phyloP scores from a whole-genome alignment of 2,888 invertebrate species.

The Graphium colonna region DNA sequence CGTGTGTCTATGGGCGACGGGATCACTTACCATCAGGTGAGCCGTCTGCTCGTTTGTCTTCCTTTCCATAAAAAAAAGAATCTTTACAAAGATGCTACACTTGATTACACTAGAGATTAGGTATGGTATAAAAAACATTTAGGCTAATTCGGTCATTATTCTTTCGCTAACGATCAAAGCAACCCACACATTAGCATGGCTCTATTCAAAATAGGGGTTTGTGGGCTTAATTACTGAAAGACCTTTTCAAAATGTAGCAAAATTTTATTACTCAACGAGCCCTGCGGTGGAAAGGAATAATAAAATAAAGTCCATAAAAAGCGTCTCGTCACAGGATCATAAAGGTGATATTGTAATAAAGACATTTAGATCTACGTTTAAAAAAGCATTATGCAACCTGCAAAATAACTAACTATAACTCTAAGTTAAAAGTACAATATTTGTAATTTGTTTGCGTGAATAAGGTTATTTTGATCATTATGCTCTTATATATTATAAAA shows the following conservation, averaged over 20 bases:
- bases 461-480: no score
- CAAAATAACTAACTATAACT: no score
- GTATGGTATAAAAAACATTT: not conserved
- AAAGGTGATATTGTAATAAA: not conserved
- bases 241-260: conserved; percentile 1
- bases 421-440: no score
- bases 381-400: no score
- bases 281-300: conserved; percentile 4
- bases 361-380: not conserved
- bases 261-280: conserved; percentile 7
- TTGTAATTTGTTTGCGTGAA: no score
- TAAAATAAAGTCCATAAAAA: conserved; percentile 4
- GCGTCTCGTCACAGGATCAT: not conserved
- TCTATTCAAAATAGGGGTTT: not conserved
- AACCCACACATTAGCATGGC: not conserved
- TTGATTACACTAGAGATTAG: no score
- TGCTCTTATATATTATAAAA: no score
- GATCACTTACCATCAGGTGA: no score
- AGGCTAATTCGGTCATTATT: not conserved
- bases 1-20: not conserved
- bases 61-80: no score
- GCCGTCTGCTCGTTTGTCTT: no score
- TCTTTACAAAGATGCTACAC: no score
- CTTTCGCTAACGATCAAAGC: conserved; percentile 1
- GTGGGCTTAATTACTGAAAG: conserved; percentile 7